Percentiles rank a stretch among this genome's conserved stretches.
Evolutionary conservation across 2,797 vertebrate genomes (phyloP).

Genomic region (Numenius phaeopus): DNA sequence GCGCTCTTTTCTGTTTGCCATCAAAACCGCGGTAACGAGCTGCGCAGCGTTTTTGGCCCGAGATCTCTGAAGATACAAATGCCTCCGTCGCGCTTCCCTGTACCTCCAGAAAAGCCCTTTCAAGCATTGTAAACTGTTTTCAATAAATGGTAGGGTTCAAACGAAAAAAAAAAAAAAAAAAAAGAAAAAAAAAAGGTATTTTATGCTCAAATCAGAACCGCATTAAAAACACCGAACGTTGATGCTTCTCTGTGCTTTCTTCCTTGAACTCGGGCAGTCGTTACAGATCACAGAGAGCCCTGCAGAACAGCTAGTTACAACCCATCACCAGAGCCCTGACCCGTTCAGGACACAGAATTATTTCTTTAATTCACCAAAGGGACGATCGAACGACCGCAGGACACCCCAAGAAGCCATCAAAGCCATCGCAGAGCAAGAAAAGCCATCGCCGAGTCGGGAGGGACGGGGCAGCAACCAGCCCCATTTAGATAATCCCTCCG

Average conservation of each 20-base stretch:
- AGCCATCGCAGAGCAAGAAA: not conserved
- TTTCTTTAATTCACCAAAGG: constrained; percentile 1
- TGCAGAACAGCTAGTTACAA: not conserved
- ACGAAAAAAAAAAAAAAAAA: not conserved
- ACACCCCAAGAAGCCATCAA: constrained; percentile 12
- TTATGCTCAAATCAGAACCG: not conserved
- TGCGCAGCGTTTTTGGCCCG: not conserved
- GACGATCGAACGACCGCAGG: not conserved
- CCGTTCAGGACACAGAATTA: not conserved
- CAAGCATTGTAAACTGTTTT: constrained; percentile 25
- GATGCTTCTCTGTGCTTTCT: not conserved
- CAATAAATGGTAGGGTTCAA: not conserved
- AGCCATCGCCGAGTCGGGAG: fast-evolving
- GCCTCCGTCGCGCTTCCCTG: not conserved
- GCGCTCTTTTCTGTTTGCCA: not conserved
- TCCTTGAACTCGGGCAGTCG: not conserved
- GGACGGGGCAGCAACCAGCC: not conserved
- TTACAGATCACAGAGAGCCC: not conserved
- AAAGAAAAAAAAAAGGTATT: not conserved
- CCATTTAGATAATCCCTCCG: not conserved
- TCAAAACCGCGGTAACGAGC: not conserved
- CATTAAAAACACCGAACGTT: not conserved
- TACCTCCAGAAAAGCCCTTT: not conserved
- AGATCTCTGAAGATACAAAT: not conserved
- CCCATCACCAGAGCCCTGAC: not conserved